Evolutionary conservation across 2,113 vertebrate species (phyloP).

Genomic region (Meriones unguiculatus): DNA sequence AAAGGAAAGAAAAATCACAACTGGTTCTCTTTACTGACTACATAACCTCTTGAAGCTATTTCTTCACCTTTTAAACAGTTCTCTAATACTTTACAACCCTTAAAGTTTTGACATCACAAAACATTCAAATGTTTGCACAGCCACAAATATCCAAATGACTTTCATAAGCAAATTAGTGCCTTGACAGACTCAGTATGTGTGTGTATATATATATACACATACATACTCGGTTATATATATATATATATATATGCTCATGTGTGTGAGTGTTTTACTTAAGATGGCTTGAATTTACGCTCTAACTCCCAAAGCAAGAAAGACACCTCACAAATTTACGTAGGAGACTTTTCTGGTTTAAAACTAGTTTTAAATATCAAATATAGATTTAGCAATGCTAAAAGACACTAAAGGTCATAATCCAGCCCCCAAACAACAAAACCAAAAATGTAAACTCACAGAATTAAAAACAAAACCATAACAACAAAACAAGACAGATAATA

Average conservation of each 20-base stretch:
- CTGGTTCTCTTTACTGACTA: background rate
- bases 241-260: too few relatives aligned
- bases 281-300: background rate
- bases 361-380: constrained; percentile 7
- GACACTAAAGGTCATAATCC: background rate
- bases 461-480: too few relatives aligned
- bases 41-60: background rate
- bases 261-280: background rate
- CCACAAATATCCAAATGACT: too few relatives aligned
- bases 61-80: constrained; percentile 51
- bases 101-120: background rate
- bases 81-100: background rate
- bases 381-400: background rate
- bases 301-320: constrained; percentile 28
- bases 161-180: too few relatives aligned
- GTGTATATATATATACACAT: too few relatives aligned
- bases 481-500: too few relatives aligned
- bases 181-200: too few relatives aligned
- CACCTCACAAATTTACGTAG: constrained; percentile 39
- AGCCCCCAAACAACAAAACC: constrained; percentile 39
- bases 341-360: constrained; percentile 49
- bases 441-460: background rate
- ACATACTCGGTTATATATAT: too few relatives aligned
- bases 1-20: background rate
- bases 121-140: too few relatives aligned